Evolutionary conservation across 2,888 invertebrate genomes (phyloP), one percentile per base, ranked within the genome.

Genomic region (Ramazzottius varieornatus): DNA sequence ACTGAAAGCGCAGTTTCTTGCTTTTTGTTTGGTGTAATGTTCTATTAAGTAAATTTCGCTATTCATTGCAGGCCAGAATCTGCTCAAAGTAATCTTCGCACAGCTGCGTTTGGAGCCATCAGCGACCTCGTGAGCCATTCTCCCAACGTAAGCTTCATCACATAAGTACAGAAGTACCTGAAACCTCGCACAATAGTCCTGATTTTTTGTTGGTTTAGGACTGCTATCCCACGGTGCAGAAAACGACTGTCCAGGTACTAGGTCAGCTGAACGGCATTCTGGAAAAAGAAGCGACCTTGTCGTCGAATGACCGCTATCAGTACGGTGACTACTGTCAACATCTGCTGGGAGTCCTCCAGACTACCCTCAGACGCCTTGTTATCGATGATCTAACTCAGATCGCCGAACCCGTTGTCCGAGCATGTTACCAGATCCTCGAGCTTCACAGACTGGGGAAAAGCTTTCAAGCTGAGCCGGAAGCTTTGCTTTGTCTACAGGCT

Each of bases 151-250:
- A 54, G 54, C 13, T 54, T 54, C 4, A 8, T 40, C 20, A 40
- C 40, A 40, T 40, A 13, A 13, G 8, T 40, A 13, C 20, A 40
- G 40, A 13, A 40, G 8, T n/a, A n/a, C 40, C 40, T 40, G 40
- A 40, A 40, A n/a, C n/a, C n/a, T n/a, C n/a, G n/a, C n/a, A n/a
- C 13, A 40, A 13, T 8, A 40, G 40, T 40, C 13, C 20, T 40
- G 40, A 40, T 40, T 29, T 54, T 16, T 24, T 54, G 13, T 24
- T 65, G 65, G 63, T 66, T 32, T 70, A 75, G 75, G 94, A 96
- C 79, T 98, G 96, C 76, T 99, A 99, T 75, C 82, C 86, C 1
- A 87, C 88, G 64, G 96, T 99, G 46, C 92, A 96, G 78, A 86
- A 86, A 73, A 94, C 96, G 0, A 94, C 96, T 0, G 85, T 96